A percentile compares a stretch with the other conserved stretches of the same genome.
Conservation (phyloP, 2,797 vertebrate species). For the Danio aesculapii region DNA sequence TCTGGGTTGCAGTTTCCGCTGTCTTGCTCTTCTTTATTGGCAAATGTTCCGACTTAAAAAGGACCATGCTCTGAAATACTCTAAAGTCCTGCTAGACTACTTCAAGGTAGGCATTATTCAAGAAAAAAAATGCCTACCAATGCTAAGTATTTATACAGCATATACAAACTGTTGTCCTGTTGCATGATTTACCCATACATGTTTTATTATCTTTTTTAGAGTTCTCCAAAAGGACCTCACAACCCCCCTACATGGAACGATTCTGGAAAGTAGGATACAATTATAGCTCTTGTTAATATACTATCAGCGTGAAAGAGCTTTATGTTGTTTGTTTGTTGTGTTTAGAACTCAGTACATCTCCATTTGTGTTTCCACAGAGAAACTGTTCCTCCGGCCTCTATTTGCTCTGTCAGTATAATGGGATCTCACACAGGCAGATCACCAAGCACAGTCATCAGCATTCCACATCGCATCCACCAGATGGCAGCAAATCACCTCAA, state of each 20-base stretch:
- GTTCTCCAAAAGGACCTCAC: constrained; percentile 89
- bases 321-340: too few species aligned
- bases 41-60: constrained; percentile 98
- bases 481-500: constrained; percentile 98
- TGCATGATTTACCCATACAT: not conserved
- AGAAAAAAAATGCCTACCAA: not conserved
- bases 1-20: constrained; percentile 86
- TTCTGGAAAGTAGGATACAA: constrained; percentile 88
- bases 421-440: constrained; percentile 82
- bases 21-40: constrained; percentile 97
- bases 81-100: constrained; percentile 95
- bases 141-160: not conserved
- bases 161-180: not conserved
- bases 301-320: not conserved
- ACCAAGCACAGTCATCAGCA: constrained; percentile 89
- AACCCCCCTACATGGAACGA: constrained; percentile 84
- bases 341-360: constrained; percentile 24
- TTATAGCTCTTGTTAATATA: not conserved
- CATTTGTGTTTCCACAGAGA: constrained; percentile 75
- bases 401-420: constrained; percentile 85
- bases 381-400: constrained; percentile 81
- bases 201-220: constrained; percentile 67
- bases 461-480: constrained; percentile 98
- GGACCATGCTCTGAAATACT: constrained; percentile 96
- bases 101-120: constrained; percentile 87